Conservation (phyloP, 2,888 invertebrate species). For the Mantis religiosa region DNA sequence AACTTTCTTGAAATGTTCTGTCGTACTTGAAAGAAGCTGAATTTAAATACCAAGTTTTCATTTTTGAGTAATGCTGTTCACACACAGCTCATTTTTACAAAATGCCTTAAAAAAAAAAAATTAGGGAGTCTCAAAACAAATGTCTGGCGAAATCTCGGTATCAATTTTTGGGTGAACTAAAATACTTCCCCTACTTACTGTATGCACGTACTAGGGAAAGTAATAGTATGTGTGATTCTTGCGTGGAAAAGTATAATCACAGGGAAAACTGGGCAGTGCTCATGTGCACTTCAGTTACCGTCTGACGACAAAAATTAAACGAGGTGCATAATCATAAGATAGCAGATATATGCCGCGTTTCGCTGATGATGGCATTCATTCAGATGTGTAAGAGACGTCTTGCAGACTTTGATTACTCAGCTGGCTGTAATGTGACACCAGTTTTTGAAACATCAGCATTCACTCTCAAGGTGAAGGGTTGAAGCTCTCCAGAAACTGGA, state of each 20-base stretch:
- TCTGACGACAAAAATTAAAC: background rate
- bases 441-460: background rate
- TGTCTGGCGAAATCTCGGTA: no score
- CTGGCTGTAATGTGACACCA: background rate
- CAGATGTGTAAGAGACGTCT: background rate
- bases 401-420: background rate
- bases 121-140: no score
- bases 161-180: no score
- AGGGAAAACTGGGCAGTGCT: background rate
- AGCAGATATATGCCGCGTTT: background rate
- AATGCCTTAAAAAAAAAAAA: no score
- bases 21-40: no score
- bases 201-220: no score
- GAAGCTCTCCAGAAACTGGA: background rate
- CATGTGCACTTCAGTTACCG: background rate
- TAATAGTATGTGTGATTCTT: no score
- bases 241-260: background rate
- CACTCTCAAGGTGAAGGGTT: background rate
- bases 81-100: no score
- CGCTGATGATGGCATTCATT: background rate
- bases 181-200: no score
- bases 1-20: no score
- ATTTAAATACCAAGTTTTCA: no score
- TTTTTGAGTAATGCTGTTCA: no score
- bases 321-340: background rate